Evolutionary conservation across 1,140 invertebrate genomes (phyloP).

Genomic region (Megathymus violae): DNA sequence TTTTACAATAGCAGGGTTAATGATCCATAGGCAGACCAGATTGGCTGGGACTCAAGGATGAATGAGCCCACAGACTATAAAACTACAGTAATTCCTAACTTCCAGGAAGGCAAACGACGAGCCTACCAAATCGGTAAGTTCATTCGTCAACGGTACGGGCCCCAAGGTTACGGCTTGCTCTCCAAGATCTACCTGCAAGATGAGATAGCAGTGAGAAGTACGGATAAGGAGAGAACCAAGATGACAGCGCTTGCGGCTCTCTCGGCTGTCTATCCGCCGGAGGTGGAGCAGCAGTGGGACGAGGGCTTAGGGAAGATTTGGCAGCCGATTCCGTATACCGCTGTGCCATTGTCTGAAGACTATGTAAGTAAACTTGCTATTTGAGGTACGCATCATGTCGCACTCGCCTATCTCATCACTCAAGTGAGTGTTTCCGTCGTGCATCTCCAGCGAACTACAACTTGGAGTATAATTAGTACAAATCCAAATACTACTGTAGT

Average conservation of each 20-base stretch:
- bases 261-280: conserved; percentile 67
- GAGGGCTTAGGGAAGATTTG: conserved; percentile 65
- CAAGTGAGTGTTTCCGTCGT: no score
- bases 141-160: conserved; percentile 61
- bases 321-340: conserved; percentile 69
- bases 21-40: no score
- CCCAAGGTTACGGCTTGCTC: conserved; percentile 53
- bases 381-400: no score
- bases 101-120: conserved; percentile 63
- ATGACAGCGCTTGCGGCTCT: conserved; percentile 70
- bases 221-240: conserved; percentile 72
- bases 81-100: no score
- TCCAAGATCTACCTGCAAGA: conserved; percentile 64
- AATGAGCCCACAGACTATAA: no score
- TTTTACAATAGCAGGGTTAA: no score
- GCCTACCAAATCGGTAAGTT: conserved; percentile 70
- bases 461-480: no score
- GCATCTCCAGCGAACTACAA: no score
- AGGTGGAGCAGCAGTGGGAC: conserved; percentile 68
- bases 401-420: no score
- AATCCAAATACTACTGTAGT: no score
- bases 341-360: conserved; percentile 65
- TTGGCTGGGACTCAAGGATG: no score
- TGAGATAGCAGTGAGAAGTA: conserved; percentile 64
- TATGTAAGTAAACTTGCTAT: conserved; percentile 76